Evolutionary conservation across 2,113 vertebrate genomes (phyloP).

Genomic region (Leucoraja erinaceus): DNA sequence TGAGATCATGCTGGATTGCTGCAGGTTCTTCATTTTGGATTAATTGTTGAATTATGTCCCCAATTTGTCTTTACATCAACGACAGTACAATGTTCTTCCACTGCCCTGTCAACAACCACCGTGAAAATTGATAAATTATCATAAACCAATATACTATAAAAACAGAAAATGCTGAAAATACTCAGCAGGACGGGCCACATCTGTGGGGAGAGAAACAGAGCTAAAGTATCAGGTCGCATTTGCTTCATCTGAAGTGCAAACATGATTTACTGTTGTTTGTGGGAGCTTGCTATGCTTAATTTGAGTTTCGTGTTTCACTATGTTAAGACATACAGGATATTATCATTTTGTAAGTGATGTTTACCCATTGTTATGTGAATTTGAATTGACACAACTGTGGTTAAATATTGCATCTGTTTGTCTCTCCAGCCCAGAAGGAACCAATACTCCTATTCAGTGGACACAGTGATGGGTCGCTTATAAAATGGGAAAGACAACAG

Average conservation of each 20-base stretch:
- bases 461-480: conserved; percentile 42
- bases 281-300: neutral
- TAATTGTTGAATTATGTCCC: neutral
- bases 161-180: too few species aligned
- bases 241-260: too few species aligned
- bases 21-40: neutral
- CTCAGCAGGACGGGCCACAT: too few species aligned
- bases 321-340: neutral
- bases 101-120: neutral
- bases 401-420: neutral
- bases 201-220: too few species aligned
- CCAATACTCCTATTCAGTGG: conserved; percentile 46
- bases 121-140: neutral
- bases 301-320: neutral
- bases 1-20: neutral
- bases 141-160: neutral
- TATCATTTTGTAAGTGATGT: neutral
- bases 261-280: neutral
- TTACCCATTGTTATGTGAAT: neutral
- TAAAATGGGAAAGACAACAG: conserved; percentile 48
- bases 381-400: neutral
- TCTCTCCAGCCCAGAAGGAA: conserved; percentile 44
- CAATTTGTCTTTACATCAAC: neutral
- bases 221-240: too few species aligned
- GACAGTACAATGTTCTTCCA: neutral